Evolutionary conservation across 2,797 vertebrate species (phyloP).

Genomic region (Cyprinodon diabolis): DNA sequence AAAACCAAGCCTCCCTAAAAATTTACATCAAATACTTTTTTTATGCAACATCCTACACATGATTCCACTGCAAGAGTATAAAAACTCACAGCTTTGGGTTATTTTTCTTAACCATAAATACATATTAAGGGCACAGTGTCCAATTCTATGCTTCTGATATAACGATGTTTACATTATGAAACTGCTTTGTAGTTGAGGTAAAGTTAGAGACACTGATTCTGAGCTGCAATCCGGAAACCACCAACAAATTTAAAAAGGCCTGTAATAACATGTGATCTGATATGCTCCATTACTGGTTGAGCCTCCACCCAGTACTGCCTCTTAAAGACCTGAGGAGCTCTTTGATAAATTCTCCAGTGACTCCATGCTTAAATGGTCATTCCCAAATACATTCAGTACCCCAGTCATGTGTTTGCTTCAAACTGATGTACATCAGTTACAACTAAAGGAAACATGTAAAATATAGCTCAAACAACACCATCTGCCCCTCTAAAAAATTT

Average conservation of each 20-base stretch:
- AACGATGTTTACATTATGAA: constrained; percentile 1
- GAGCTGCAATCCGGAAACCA: constrained; percentile 34
- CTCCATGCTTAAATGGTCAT: constrained; percentile 21
- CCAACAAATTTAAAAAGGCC: constrained; percentile 51
- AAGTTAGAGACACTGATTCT: constrained; percentile 39
- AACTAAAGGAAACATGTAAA: not conserved
- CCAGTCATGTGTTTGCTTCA: constrained; percentile 23
- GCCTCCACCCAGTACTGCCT: constrained; percentile 58
- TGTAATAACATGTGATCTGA: constrained; percentile 67
- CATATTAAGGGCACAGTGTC: constrained; percentile 3
- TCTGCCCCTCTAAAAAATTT: not conserved
- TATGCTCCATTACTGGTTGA: constrained; percentile 49
- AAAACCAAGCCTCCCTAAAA: not conserved
- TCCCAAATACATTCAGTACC: constrained; percentile 15
- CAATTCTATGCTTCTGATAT: not conserved
- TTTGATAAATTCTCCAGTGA: constrained; percentile 48
- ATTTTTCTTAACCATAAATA: constrained; percentile 2
- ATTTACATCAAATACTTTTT: not conserved
- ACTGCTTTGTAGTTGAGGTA: constrained; percentile 14
- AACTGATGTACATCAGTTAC: constrained; percentile 22
- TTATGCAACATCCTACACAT: not conserved
- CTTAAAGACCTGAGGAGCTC: constrained; percentile 43
- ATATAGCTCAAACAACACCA: not conserved
- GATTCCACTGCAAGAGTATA: not conserved
- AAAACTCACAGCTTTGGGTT: not conserved